These are phyloP conservation scores for Reinhardtius hippoglossoides DNA, from an alignment of 2,113 vertebrate species.

Conservation along the genomic window DNA sequence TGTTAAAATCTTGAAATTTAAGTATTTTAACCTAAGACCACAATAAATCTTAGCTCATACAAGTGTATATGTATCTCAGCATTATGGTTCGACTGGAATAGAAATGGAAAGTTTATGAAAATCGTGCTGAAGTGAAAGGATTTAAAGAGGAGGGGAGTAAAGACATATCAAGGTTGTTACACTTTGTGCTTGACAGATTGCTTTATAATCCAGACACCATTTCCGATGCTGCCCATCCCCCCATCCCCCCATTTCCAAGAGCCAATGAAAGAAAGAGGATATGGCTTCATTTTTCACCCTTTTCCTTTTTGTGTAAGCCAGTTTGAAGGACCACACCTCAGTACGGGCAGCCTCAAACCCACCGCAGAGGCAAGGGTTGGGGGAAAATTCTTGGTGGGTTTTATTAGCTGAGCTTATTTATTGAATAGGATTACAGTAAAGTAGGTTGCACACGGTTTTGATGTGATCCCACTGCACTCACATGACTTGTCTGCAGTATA, in stretches of 20 bases:
- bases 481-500: not conserved
- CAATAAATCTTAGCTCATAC: constrained; percentile 11
- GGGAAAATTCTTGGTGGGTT: constrained; percentile 4
- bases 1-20: constrained; percentile 13
- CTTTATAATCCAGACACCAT: constrained; percentile 32
- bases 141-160: constrained; percentile 23
- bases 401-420: constrained; percentile 3
- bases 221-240: constrained; percentile 33
- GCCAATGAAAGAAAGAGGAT: not conserved
- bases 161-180: constrained; percentile 45
- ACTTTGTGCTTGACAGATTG: constrained; percentile 40
- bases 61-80: constrained; percentile 5
- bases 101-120: constrained; percentile 68
- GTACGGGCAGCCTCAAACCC: constrained; percentile 21
- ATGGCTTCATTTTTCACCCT: constrained; percentile 49
- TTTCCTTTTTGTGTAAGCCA: constrained; percentile 42
- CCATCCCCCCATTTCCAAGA: not conserved
- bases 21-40: constrained; percentile 13
- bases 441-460: not conserved
- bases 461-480: not conserved
- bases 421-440: constrained; percentile 16
- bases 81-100: constrained; percentile 21
- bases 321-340: constrained; percentile 44
- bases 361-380: constrained; percentile 16
- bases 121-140: constrained; percentile 50